phyloP scores from a whole-genome alignment of 2,888 invertebrate genomes.

The Dorcus parallelipipedus region DNA sequence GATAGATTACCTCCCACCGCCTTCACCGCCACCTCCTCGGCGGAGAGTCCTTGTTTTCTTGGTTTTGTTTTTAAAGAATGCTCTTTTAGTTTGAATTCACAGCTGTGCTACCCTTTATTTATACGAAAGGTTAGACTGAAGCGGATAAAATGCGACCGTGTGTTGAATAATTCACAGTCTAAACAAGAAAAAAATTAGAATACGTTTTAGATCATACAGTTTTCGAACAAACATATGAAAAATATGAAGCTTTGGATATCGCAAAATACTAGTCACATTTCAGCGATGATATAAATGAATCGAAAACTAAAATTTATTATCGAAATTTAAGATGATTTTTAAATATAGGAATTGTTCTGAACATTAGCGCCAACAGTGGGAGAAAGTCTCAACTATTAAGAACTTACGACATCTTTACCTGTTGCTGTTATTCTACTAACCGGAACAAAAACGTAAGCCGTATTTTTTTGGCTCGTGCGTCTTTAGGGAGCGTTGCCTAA shows the following conservation, averaged over 20 bases:
- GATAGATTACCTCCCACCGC: constrained; percentile 27
- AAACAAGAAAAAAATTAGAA: constrained; percentile 28
- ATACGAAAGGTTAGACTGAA: constrained; percentile 19
- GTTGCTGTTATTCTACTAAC: constrained; percentile 35
- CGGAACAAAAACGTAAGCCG: constrained; percentile 26
- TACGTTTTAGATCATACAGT: constrained; percentile 30
- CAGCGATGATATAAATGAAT: background rate
- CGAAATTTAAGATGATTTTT: too few relatives aligned
- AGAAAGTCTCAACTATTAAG: constrained; percentile 39
- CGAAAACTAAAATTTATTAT: background rate
- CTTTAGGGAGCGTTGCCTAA: constrained; percentile 2
- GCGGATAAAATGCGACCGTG: constrained; percentile 5
- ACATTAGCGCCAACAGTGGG: constrained; percentile 45
- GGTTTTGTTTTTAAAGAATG: constrained; percentile 37
- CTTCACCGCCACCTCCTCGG: constrained; percentile 7
- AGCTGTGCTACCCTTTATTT: constrained; percentile 29
- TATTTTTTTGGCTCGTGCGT: constrained; percentile 5
- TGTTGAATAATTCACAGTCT: constrained; percentile 28
- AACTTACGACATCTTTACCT: constrained; percentile 39
- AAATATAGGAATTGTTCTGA: constrained; percentile 7
- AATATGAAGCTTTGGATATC: constrained; percentile 29
- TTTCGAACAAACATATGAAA: constrained; percentile 34
- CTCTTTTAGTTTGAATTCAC: constrained; percentile 29
- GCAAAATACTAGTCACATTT: background rate
- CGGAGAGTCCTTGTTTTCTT: constrained; percentile 31